Percentiles rank a stretch among this genome's conserved stretches.
Conservation (phyloP, 2,797 vertebrate species). For the Phrynocephalus guinanensis region DNA sequence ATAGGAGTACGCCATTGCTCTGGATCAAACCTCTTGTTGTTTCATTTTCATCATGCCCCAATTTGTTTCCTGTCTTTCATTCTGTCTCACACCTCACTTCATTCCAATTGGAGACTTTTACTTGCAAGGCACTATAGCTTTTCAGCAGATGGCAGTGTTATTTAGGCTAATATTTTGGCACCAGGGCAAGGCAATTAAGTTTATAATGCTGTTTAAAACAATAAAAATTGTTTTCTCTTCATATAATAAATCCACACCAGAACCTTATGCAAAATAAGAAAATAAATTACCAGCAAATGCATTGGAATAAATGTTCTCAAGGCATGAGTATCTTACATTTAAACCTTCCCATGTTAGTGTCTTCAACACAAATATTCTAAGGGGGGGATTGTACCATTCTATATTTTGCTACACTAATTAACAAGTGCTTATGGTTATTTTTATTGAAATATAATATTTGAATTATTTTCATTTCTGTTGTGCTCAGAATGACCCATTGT, state of each 20-base stretch:
- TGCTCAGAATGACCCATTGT: background rate
- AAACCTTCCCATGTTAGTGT: background rate
- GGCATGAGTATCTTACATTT: background rate
- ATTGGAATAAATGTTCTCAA: constrained; percentile 16
- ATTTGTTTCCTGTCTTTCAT: constrained; percentile 6
- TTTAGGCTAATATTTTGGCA: constrained; percentile 72
- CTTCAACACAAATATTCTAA: background rate
- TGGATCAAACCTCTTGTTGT: background rate
- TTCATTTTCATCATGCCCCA: background rate
- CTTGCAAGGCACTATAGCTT: constrained; percentile 60
- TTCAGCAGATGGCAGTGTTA: constrained; percentile 81
- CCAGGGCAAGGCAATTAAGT: constrained; percentile 64
- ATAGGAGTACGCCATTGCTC: background rate
- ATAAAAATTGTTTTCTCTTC: constrained; percentile 34
- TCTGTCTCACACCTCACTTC: background rate
- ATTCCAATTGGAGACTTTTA: constrained; percentile 36
- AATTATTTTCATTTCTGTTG: fast-evolving
- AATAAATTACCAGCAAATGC: constrained; percentile 37
- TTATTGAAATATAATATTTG: background rate
- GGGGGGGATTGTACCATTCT: background rate
- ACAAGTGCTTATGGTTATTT: background rate
- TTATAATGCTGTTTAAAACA: constrained; percentile 40
- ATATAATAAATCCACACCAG: constrained; percentile 30
- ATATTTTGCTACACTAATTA: background rate
- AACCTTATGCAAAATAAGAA: constrained; percentile 19